Conservation (phyloP, 2,888 invertebrate species). For the Eremobia ochroleuca region DNA sequence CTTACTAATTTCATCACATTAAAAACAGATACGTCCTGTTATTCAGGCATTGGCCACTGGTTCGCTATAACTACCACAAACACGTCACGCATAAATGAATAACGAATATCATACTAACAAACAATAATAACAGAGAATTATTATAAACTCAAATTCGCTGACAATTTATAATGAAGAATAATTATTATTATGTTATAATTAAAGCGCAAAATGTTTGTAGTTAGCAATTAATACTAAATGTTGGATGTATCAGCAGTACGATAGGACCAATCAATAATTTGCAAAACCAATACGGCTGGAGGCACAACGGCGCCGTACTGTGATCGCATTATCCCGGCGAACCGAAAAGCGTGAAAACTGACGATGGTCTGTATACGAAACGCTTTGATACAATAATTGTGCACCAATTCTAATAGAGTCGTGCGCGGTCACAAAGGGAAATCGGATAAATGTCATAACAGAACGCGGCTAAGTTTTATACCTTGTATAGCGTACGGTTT, state of each 20-base stretch:
- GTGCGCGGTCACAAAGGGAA: conserved; percentile 72
- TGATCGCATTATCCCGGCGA: conserved; percentile 52
- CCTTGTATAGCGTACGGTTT: conserved; percentile 45
- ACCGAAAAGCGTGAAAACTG: conserved; percentile 59
- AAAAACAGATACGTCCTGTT: neutral
- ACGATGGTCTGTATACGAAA: conserved; percentile 50
- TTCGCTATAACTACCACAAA: neutral
- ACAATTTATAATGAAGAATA: conserved; percentile 2
- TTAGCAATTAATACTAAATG: neutral
- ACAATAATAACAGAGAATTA: conserved; percentile 2
- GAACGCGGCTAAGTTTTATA: conserved; percentile 65
- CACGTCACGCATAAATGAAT: neutral
- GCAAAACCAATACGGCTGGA: conserved; percentile 32
- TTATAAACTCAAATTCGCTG: conserved; percentile 4
- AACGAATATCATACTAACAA: conserved; percentile 24
- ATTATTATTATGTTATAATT: neutral
- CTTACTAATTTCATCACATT: conserved; percentile 1
- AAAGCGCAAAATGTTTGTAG: neutral
- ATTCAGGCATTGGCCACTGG: neutral
- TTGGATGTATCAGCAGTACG: conserved; percentile 3
- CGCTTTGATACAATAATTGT: conserved; percentile 75
- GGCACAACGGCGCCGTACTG: conserved; percentile 23
- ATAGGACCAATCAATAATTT: conserved; percentile 48
- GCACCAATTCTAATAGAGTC: conserved; percentile 71
- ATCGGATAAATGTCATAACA: conserved; percentile 78